Evolutionary conservation across 2,888 invertebrate species (phyloP).

Genomic region (Tridacna crocea): DNA sequence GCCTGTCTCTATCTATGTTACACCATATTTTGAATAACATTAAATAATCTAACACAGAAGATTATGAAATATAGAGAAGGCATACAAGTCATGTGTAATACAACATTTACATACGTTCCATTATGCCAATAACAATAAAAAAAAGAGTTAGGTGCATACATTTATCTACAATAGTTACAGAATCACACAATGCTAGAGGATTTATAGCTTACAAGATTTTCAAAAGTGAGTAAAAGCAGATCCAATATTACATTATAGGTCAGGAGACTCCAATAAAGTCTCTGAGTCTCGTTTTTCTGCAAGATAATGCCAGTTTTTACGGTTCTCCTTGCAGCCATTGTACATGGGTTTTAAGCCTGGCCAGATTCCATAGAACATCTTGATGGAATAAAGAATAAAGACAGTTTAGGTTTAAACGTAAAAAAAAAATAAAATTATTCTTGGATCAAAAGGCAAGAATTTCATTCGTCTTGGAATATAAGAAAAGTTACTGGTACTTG

Average conservation of each 20-base stretch:
- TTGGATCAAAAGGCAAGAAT: neutral
- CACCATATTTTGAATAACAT: too few relatives aligned
- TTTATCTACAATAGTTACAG: slow-evolving; percentile 13
- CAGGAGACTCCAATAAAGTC: slow-evolving; percentile 42
- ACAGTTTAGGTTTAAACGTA: neutral
- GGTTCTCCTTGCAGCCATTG: slow-evolving; percentile 76
- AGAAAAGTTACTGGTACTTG: too few relatives aligned
- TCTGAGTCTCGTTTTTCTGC: slow-evolving; percentile 50
- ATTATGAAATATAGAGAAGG: too few relatives aligned
- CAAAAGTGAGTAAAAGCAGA: slow-evolving; percentile 41
- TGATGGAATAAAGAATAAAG: slow-evolving; percentile 27
- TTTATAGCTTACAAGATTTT: slow-evolving; percentile 50
- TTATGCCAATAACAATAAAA: too few relatives aligned
- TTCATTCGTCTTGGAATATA: too few relatives aligned
- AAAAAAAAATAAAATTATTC: slow-evolving; percentile 23
- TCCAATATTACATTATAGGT: slow-evolving; percentile 58
- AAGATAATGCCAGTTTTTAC: slow-evolving; percentile 74
- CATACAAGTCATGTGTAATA: too few relatives aligned
- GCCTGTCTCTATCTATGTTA: too few relatives aligned
- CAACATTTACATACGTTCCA: too few relatives aligned
- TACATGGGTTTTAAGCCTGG: slow-evolving; percentile 70
- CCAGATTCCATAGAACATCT: slow-evolving; percentile 84
- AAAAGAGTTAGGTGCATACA: slow-evolving; percentile 18
- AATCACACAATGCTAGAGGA: slow-evolving; percentile 15
- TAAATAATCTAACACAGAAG: too few relatives aligned